Base-by-base conservation (phyloP, 2,113 vertebrate genomes). In the Chiloscyllium plagiosum region DNA sequence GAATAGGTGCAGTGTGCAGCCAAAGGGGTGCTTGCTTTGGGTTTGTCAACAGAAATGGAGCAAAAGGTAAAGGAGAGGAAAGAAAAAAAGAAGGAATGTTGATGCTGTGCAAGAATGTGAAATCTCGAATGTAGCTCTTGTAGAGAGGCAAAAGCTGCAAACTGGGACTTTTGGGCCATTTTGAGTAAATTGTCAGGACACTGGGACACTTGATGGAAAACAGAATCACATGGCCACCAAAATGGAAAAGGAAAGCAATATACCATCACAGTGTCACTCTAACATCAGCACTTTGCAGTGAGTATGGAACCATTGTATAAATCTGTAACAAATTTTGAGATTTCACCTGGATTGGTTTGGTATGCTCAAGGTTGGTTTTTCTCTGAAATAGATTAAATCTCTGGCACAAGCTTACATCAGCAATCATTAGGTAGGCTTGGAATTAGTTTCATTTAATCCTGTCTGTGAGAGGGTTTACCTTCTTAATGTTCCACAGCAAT, bases 401-500 rank as follows among this genome's bases (percentile, higher is more conserved):
- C 68, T 72, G 37, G 50, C 50, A 42, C 6, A 68, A 94, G 47
- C 37, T 50, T 94, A 22, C 93, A 95, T 70, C 93, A 95, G 93
- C 42, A 95, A 72, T 95, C 68, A 95, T 72, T 95, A 95, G 96
- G 96, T 86, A 90, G 96, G 96, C 68, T 96, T 96, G 92, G 86
- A 96, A 96, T 66, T 96, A 97, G 96, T 47, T n/a, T 0, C 0
- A 86, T 42, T 50, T 96, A 97, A 97, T 96, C 96, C 87, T 96
- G 52, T 96, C 96, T 97, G 69, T 89, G 96, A 96, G 96, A 96
- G 96, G 96, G 96, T 69, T 96, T 96, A 83, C 66, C 24, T 52
- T 37, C 96, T 95, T 0, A 24, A 96, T 95, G 24, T 97, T 96
- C 96, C n/a, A 96, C 96, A 89, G 78, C 47, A 89, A 96, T 95